Percentiles rank a stretch among this genome's conserved stretches.
Evolutionary conservation across 53 echinoderm and acorn worm genomes (phyloP).

Genomic region (Paelopatides confundens): DNA sequence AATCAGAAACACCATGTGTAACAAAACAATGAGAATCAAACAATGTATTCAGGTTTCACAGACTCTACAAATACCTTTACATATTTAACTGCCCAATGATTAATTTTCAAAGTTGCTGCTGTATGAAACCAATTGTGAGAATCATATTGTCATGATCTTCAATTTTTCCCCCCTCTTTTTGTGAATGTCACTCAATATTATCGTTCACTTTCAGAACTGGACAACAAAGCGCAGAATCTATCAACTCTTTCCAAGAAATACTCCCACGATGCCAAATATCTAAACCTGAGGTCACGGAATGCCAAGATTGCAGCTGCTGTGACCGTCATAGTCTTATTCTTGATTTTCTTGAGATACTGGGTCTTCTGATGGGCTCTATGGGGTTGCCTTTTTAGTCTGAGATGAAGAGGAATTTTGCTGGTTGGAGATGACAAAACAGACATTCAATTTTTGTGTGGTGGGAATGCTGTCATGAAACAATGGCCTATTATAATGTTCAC

Average conservation of each 20-base stretch:
- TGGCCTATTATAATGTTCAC: too few relatives aligned
- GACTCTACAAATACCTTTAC: too few relatives aligned
- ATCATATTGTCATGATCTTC: too few relatives aligned
- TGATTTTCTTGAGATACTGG: slow-evolving; percentile 87
- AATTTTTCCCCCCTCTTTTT: too few relatives aligned
- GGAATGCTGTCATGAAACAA: neutral
- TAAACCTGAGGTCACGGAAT: slow-evolving; percentile 92
- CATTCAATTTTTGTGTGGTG: neutral
- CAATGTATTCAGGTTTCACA: too few relatives aligned
- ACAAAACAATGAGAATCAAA: too few relatives aligned
- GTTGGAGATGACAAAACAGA: neutral
- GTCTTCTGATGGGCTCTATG: slow-evolving; percentile 58
- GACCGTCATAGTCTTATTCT: slow-evolving; percentile 72
- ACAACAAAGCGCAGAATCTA: slow-evolving; percentile 91
- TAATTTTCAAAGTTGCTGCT: too few relatives aligned
- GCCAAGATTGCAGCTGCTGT: slow-evolving; percentile 96
- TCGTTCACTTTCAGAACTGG: slow-evolving; percentile 62
- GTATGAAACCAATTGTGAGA: too few relatives aligned
- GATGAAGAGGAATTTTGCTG: neutral
- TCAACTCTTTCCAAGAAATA: slow-evolving; percentile 91
- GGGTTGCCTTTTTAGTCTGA: too few relatives aligned
- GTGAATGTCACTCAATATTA: too few relatives aligned
- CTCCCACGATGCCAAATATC: slow-evolving; percentile 91
- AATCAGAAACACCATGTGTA: too few relatives aligned
- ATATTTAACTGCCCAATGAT: too few relatives aligned